Evolutionary conservation across 2,113 vertebrate genomes (phyloP).

Genomic region (Siniperca knerii): DNA sequence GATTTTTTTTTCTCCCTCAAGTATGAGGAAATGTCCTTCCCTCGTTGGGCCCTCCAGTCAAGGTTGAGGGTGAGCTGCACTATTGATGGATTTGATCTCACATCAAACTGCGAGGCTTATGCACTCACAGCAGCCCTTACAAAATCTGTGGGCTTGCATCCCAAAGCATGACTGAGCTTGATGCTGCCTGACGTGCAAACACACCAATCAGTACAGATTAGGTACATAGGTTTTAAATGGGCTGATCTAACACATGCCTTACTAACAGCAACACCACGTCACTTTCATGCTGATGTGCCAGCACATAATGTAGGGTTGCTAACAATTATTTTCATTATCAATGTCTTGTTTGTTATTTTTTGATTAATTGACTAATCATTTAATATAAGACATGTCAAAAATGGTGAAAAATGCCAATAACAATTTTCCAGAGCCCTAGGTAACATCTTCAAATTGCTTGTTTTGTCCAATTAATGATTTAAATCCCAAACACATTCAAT

Average conservation of each 20-base stretch:
- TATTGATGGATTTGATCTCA: constrained; percentile 71
- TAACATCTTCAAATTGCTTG: background rate
- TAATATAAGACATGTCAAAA: background rate
- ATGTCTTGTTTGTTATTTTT: background rate
- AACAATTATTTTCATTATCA: background rate
- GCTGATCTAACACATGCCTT: constrained; percentile 43
- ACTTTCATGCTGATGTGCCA: constrained; percentile 20
- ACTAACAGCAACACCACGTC: constrained; percentile 36
- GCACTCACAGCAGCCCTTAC: constrained; percentile 38
- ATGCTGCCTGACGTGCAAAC: constrained; percentile 54
- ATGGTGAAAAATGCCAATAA: background rate
- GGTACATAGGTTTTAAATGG: constrained; percentile 48
- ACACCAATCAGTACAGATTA: constrained; percentile 64
- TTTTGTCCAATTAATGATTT: constrained; percentile 1
- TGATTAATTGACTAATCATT: background rate
- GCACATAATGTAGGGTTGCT: background rate
- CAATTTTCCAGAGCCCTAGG: background rate
- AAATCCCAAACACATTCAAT: background rate
- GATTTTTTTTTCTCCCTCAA: constrained; percentile 20
- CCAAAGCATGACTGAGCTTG: constrained; percentile 52
- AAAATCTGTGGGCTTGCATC: constrained; percentile 66
- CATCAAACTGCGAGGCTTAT: constrained; percentile 63
- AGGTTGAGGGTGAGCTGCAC: constrained; percentile 58
- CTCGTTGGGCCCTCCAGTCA: constrained; percentile 31
- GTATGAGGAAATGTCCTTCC: constrained; percentile 29